Percentiles rank a stretch among this genome's conserved stretches.
Conservation (phyloP, 2,797 vertebrate genomes). For the Darevskia mixta region DNA sequence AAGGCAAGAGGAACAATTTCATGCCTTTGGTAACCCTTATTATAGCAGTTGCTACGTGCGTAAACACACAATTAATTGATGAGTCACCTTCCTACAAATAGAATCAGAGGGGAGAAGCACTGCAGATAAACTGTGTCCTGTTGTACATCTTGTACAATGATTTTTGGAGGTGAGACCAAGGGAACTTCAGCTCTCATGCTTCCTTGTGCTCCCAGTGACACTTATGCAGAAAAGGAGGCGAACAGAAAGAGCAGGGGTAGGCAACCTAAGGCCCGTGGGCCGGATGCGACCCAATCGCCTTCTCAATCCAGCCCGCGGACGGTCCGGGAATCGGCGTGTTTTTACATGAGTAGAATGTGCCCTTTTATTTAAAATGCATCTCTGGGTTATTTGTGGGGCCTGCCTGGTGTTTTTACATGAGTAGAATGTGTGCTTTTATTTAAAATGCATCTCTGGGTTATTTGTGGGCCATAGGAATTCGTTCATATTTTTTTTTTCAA, state of each 20-base stretch:
- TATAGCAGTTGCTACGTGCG: slow-evolving; percentile 33
- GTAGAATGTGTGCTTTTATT: no score
- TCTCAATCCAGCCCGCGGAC: no score
- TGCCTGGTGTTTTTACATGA: no score
- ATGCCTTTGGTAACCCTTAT: slow-evolving; percentile 64
- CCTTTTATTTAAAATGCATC: no score
- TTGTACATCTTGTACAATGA: slow-evolving; percentile 31
- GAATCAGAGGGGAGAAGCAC: slow-evolving; percentile 35
- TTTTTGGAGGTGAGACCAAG: slow-evolving; percentile 54
- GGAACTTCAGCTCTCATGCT: slow-evolving; percentile 16
- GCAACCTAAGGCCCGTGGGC: no score
- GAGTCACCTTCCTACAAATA: slow-evolving; percentile 50
- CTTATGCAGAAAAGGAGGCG: slow-evolving; percentile 19
- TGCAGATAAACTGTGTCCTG: slow-evolving; percentile 41
- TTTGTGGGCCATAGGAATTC: no score
- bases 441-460: no score
- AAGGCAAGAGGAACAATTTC: slow-evolving; percentile 65
- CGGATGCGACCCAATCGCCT: no score
- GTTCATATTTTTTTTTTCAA: no score
- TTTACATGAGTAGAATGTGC: no score
- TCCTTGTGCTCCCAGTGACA: slow-evolving; percentile 50
- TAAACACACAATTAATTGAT: slow-evolving; percentile 54
- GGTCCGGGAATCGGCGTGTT: no score
- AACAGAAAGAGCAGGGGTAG: background rate
- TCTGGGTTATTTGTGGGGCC: no score